Evolutionary conservation across 2,797 vertebrate genomes (phyloP), one percentile per base, ranked within the genome.

Genomic region (Geotrypetes seraphini): DNA sequence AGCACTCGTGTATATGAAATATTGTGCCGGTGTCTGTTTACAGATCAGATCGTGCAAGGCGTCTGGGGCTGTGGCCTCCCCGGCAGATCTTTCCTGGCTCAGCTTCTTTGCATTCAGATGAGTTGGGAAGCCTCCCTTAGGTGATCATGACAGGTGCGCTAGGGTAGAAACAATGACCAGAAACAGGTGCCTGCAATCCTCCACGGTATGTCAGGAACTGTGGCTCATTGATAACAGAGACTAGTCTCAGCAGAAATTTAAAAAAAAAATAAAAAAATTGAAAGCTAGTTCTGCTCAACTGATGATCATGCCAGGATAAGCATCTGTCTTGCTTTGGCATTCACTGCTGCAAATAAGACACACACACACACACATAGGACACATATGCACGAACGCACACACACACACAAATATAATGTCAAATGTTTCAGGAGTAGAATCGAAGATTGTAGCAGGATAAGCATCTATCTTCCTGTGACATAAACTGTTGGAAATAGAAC

Each of bases 111-210:
- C 6, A 32, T 19, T 41, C 57, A 25, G 0, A 59, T 70, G 56
- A 61, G 57, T 65, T 62, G 61, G 57, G 63, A 71, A 25, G 52
- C 61, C 67, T 70, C 36, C 36, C 34, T 1, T 37, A 31, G 12
- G 0, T 18, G 36, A 33, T 28, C 1, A 42, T 60, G 74, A 70
- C 73, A 80, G 73, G 71, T 66, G 56, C 53, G 51, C 63, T 60
- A 17, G 14, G 34, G 33, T 25, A 53, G 75, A 56, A 74, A 75
- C 80, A 81, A 81, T 78, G 56, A 63, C 75, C 71, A 80, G 80
- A 79, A 79, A 71, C 77, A 77, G 71, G 70, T 76, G 78, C 59
- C 38, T 12, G 38, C 31, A 34, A 36, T 31, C 58, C 27, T 50
- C 53, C 28, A 33, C 38, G 27, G 33, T 35, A 33, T 47, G 57